Evolutionary conservation across 2,113 vertebrate genomes (phyloP), one percentile per base, ranked within the genome.

Genomic region (Ciconia stormi): DNA sequence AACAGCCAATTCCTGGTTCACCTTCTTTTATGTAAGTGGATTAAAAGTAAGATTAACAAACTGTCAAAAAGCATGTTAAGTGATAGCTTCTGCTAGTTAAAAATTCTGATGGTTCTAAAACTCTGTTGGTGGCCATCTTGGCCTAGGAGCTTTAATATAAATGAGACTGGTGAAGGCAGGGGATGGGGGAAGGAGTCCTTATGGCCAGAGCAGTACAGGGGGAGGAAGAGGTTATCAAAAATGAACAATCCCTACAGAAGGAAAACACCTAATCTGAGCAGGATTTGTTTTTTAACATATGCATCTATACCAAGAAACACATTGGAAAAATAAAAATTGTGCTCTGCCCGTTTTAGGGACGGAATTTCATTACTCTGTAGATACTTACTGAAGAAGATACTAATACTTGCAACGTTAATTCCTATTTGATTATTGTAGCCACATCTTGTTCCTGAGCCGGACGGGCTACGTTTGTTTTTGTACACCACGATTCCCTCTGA

Each of bases 21-120:
- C 91, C 93, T 97, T 97, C 96, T 97, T 96, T 96, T 42, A 96
- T 78, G 46, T 70, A 95, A 97, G 80, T 16, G 66, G 94, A 97
- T 97, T 98, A 97, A 97, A 98, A 97, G 89, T 89, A 96, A 97
- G 95, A 97, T 96, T 95, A 97, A 95, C 77, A 89, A 97, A 98
- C 94, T 95, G 89, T 86, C 86, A 96, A 97, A 93, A 97, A 95
- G 86, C 87, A 84, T 89, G 92, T 92, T 93, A 97, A 97, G 95
- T 84, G 87, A 91, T 76, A 94, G 95, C 52, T 82, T 95, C 62
- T 89, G 89, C 71, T 87, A 90, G 84, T 87, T 93, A 95, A 95
- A 97, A 96, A 97, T 89, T 93, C 84, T 93, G 92, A 74, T 86
- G 86, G 67, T 69, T 97, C 72, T 95, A 93, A 96, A 96, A 96